A percentile compares a stretch with the other conserved stretches of the same genome.
phyloP scores from a whole-genome alignment of 1,140 invertebrate species.

The Drosophila watanabei region DNA sequence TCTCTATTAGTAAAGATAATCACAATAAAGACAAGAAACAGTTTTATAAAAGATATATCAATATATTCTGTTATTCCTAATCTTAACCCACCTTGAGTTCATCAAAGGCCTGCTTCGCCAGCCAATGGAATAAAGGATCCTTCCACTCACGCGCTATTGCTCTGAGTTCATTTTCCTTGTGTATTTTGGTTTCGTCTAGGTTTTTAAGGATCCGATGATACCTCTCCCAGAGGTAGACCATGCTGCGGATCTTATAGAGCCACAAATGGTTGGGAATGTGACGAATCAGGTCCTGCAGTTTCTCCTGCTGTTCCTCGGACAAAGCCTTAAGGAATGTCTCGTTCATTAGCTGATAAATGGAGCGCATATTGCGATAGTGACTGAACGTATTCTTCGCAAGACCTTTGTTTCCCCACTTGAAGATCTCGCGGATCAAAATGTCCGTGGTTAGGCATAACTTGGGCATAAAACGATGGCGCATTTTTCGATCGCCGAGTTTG shows the following conservation, averaged over 20 bases:
- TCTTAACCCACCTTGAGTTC: conserved; percentile 57
- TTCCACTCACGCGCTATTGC: conserved; percentile 24
- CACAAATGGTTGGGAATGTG: conserved; percentile 55
- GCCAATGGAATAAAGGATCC: conserved; percentile 63
- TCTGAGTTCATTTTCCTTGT: background rate
- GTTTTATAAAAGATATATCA: background rate
- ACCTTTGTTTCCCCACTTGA: conserved; percentile 15
- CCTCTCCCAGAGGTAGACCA: conserved; percentile 55
- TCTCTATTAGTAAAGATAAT: conserved; percentile 36
- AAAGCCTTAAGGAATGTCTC: conserved; percentile 46
- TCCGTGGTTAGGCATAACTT: background rate
- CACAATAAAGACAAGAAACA: background rate
- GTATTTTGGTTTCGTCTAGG: background rate
- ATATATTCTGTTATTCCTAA: background rate
- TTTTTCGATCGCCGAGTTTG: conserved; percentile 14
- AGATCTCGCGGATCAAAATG: conserved; percentile 1
- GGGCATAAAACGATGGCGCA: conserved; percentile 30
- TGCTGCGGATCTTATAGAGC: conserved; percentile 57
- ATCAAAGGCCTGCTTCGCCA: conserved; percentile 63
- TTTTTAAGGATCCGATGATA: conserved; percentile 14
- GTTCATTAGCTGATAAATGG: conserved; percentile 54
- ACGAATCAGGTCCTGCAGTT: conserved; percentile 59
- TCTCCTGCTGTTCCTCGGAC: background rate
- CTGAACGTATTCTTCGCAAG: conserved; percentile 22
- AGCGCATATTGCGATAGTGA: conserved; percentile 14